These are phyloP conservation scores for Sarcophaga bullata DNA, from an alignment of 1,140 invertebrate genomes.

Conservation along the genomic window DNA sequence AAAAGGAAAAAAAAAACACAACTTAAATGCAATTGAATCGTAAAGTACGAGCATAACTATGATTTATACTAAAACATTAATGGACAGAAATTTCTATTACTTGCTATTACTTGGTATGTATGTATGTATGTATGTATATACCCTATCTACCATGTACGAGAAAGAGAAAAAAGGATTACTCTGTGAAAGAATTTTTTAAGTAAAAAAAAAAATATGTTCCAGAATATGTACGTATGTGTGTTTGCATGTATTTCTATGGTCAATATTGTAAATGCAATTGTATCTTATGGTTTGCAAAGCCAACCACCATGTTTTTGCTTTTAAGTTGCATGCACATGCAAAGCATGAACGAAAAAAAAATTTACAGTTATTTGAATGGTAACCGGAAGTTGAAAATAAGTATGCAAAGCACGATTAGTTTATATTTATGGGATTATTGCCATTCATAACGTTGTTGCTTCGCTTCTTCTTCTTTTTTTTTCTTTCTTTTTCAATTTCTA, in stretches of 20 bases:
- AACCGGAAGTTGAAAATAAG: not conserved
- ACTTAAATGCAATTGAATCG: not conserved
- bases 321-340: not conserved
- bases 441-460: not conserved
- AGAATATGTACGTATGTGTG: not conserved
- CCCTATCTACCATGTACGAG: too few species aligned
- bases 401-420: constrained; percentile 3
- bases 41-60: not conserved
- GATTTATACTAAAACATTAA: constrained; percentile 10
- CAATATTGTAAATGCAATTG: not conserved
- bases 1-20: too few species aligned
- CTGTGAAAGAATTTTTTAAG: not conserved
- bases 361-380: not conserved
- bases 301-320: not conserved
- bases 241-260: not conserved
- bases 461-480: too few species aligned
- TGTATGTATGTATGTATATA: too few species aligned
- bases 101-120: too few species aligned
- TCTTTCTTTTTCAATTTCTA: too few species aligned
- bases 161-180: too few species aligned
- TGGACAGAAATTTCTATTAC: not conserved
- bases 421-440: constrained; percentile 11
- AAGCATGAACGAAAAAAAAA: not conserved
- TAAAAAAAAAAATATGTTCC: not conserved
- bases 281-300: not conserved